These are phyloP conservation scores for Theodoxus fluviatilis DNA, from an alignment of 2,888 invertebrate genomes.

Conservation along the genomic window DNA sequence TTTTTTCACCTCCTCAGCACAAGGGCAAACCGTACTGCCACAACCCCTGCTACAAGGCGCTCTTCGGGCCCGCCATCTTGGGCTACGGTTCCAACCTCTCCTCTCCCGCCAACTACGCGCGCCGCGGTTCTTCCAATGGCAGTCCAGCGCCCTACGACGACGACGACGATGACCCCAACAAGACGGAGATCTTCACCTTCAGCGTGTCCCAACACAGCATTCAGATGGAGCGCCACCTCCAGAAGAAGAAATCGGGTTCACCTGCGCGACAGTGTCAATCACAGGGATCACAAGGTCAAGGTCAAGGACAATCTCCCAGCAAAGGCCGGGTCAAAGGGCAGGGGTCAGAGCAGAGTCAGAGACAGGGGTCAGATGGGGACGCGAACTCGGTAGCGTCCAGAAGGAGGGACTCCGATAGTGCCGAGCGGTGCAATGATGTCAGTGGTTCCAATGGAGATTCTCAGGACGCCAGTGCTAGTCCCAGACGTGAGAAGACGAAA, in stretches of 20 bases:
- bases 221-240: neutral
- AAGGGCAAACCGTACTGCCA: constrained; percentile 86
- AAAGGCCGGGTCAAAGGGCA: too few species aligned
- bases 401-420: too few species aligned
- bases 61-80: constrained; percentile 83
- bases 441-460: too few species aligned
- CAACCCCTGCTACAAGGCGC: constrained; percentile 82
- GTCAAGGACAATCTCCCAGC: neutral
- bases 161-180: constrained; percentile 25
- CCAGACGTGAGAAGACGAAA: too few species aligned
- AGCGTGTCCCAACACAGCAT: neutral
- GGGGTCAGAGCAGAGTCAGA: neutral
- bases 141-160: too few species aligned
- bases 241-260: neutral
- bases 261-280: constrained; percentile 3
- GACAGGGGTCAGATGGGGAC: neutral
- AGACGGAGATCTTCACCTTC: constrained; percentile 31
- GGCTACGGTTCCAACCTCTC: constrained; percentile 74
- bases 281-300: neutral
- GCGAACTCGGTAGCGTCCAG: neutral
- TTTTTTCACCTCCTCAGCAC: constrained; percentile 69
- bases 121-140: too few species aligned
- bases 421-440: too few species aligned
- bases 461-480: too few species aligned
- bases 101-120: constrained; percentile 53